Conservation (phyloP, 1,140 invertebrate genomes). For the Pogonomyrmex barbatus region DNA sequence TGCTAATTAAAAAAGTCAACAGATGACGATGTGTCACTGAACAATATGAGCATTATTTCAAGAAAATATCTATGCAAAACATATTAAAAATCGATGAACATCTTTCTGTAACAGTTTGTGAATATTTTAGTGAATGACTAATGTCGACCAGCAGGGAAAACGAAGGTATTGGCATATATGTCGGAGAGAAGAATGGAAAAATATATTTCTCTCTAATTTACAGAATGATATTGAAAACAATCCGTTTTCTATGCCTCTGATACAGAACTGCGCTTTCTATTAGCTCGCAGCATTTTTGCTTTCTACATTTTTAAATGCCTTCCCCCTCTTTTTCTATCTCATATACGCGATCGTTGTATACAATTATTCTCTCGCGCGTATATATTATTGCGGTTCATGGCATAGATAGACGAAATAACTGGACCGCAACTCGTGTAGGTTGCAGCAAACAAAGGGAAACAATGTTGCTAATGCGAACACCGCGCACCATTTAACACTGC, state of each 20-base stretch:
- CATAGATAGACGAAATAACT: conserved; percentile 13
- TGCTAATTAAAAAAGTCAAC: neutral
- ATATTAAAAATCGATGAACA: conserved; percentile 17
- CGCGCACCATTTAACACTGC: neutral
- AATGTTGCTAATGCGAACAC: neutral
- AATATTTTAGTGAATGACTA: conserved; percentile 1
- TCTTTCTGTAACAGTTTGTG: neutral
- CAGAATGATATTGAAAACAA: neutral
- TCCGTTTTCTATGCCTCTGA: neutral
- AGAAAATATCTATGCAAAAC: neutral
- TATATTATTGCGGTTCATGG: neutral
- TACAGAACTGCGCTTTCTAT: neutral
- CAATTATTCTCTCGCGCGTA: neutral
- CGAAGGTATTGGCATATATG: neutral
- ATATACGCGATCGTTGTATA: neutral
- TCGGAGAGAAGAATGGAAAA: neutral
- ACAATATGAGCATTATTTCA: neutral
- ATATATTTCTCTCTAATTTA: neutral
- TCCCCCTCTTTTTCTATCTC: neutral
- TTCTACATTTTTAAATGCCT: neutral
- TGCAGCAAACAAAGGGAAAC: neutral
- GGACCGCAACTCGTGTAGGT: neutral
- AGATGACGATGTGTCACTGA: neutral
- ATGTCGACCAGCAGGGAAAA: neutral
- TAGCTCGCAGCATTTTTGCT: neutral